phyloP scores from a whole-genome alignment of 2,888 invertebrate species.

The Eupithecia subfuscata region DNA sequence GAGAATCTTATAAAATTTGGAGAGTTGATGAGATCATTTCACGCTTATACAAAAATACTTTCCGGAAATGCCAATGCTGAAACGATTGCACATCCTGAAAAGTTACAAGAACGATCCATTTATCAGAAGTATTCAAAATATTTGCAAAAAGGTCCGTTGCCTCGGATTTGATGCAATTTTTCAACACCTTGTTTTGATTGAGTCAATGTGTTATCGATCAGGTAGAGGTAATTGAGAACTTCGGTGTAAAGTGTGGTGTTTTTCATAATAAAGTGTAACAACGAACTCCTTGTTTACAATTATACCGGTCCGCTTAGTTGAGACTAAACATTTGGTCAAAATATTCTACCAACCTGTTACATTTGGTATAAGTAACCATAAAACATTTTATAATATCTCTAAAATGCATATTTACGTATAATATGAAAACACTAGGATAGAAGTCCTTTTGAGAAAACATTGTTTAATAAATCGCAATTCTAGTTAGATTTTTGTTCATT shows the following conservation, averaged over 20 bases:
- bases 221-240: slow-evolving; percentile 25
- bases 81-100: slow-evolving; percentile 23
- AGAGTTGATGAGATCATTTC: not conserved
- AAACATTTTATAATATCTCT: too few relatives aligned
- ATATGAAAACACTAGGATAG: too few relatives aligned
- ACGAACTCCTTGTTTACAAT: slow-evolving; percentile 30
- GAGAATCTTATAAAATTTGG: not conserved
- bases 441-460: too few relatives aligned
- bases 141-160: slow-evolving; percentile 33
- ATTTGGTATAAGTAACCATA: not conserved
- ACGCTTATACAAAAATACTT: slow-evolving; percentile 1
- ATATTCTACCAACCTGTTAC: not conserved
- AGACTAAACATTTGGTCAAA: slow-evolving; percentile 4
- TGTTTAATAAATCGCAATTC: too few relatives aligned
- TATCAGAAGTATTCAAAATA: slow-evolving; percentile 29
- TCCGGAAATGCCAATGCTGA: slow-evolving; percentile 14
- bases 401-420: too few relatives aligned
- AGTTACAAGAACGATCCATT: slow-evolving; percentile 17
- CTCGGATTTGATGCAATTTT: slow-evolving; percentile 37
- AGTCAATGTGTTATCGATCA: slow-evolving; percentile 32
- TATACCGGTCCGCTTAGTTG: not conserved
- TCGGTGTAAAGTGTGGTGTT: slow-evolving; percentile 33
- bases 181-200: slow-evolving; percentile 32
- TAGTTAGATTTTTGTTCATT: too few relatives aligned
- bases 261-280: slow-evolving; percentile 33